phyloP scores from a whole-genome alignment of 2,113 vertebrate genomes.

The Stigmatopora argus region DNA sequence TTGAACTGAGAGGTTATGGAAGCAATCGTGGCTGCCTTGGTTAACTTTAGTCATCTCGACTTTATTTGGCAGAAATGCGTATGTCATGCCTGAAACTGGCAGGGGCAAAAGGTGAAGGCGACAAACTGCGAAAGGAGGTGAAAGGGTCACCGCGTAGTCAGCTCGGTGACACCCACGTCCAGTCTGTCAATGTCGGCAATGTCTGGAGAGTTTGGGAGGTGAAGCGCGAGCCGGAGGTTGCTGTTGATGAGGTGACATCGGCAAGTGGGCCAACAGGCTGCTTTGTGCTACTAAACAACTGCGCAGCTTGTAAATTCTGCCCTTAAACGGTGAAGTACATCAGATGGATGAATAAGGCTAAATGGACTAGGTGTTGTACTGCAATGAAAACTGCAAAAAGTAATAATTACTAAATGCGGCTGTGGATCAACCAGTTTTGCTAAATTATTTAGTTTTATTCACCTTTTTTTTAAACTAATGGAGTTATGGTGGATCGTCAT shows the following conservation, averaged over 20 bases:
- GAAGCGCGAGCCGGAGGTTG: background rate
- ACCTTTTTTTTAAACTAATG: too few relatives aligned
- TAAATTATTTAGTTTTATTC: too few relatives aligned
- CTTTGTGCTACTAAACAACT: background rate
- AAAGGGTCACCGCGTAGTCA: slow-evolving; percentile 7
- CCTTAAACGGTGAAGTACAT: too few relatives aligned
- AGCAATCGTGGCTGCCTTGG: slow-evolving; percentile 21
- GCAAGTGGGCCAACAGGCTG: background rate
- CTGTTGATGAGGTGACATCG: background rate
- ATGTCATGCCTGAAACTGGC: slow-evolving; percentile 20
- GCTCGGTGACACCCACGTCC: background rate
- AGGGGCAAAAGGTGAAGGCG: slow-evolving; percentile 27
- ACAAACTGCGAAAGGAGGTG: slow-evolving; percentile 22
- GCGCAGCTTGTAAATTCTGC: background rate
- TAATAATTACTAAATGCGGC: too few relatives aligned
- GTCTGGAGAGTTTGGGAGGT: background rate
- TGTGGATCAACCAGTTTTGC: too few relatives aligned
- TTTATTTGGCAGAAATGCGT: slow-evolving; percentile 34
- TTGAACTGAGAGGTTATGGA: background rate
- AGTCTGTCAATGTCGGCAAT: slow-evolving; percentile 3
- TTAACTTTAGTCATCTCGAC: slow-evolving; percentile 16
- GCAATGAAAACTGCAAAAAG: too few relatives aligned
- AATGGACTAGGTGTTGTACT: too few relatives aligned
- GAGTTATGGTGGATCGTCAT: too few relatives aligned
- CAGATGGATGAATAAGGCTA: too few relatives aligned